Conservation (phyloP, 2,888 invertebrate species). For the Rhamnusium bicolor region DNA sequence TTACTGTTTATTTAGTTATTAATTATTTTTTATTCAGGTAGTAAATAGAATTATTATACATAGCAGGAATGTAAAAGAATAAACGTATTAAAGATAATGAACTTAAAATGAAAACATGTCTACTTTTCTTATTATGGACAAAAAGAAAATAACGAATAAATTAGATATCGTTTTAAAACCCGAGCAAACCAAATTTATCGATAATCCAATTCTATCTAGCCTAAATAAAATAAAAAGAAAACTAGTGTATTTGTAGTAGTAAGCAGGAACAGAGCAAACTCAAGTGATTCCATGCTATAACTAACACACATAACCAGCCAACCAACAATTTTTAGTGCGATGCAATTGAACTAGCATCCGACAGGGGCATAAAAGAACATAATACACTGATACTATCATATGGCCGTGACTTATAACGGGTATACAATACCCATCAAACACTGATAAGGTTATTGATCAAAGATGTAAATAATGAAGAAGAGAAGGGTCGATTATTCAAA, state of each 20-base stretch:
- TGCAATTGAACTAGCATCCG: constrained; percentile 38
- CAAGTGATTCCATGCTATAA: constrained; percentile 2
- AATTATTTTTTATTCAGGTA: too few relatives aligned
- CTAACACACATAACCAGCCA: constrained; percentile 35
- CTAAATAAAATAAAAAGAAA: constrained; percentile 1
- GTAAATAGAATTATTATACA: too few relatives aligned
- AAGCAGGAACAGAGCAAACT: constrained; percentile 18
- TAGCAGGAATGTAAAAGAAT: too few relatives aligned
- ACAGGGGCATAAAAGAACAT: constrained; percentile 55
- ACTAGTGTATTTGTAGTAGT: constrained; percentile 6
- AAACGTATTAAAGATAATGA: too few relatives aligned
- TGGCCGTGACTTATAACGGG: constrained; percentile 62
- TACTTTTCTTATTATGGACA: background rate
- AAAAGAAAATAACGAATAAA: constrained; percentile 14
- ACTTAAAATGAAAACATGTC: too few relatives aligned
- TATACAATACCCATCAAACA: constrained; percentile 60
- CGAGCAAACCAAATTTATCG: constrained; percentile 10
- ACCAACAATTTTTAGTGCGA: constrained; percentile 41
- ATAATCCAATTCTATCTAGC: background rate
- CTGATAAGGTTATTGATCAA: constrained; percentile 65
- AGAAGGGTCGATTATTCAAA: constrained; percentile 66
- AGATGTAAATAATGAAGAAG: constrained; percentile 63
- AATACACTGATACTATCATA: constrained; percentile 61
- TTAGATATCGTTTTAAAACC: constrained; percentile 11
- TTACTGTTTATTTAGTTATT: too few relatives aligned